Conservation (phyloP, 2,113 vertebrate species). For the Prolemur simus region DNA sequence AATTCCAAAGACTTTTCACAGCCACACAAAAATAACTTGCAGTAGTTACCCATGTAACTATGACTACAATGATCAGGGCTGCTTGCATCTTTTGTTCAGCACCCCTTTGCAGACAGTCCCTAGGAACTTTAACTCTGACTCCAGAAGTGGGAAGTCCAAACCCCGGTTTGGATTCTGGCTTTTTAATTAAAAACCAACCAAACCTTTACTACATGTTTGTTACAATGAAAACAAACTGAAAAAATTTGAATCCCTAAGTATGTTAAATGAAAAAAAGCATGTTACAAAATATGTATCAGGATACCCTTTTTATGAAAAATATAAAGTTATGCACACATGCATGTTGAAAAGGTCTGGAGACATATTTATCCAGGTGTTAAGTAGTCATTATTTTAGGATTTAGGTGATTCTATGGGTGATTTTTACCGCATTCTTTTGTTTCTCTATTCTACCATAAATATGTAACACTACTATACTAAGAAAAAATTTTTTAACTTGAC, state of each 20-base stretch:
- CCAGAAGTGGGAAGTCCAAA: not conserved
- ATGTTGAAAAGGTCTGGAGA: not conserved
- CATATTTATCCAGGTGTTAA: not conserved
- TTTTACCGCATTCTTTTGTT: not conserved
- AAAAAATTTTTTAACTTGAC: not conserved
- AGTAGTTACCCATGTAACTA: not conserved
- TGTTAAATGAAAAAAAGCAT: not conserved
- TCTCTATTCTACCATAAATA: not conserved
- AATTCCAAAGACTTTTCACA: not conserved
- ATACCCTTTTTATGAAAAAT: not conserved
- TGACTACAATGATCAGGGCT: not conserved
- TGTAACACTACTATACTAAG: not conserved
- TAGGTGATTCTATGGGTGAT: not conserved
- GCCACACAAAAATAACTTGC: not conserved
- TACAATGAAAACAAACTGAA: slow-evolving; percentile 32
- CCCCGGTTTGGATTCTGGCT: not conserved
- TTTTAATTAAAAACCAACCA: not conserved
- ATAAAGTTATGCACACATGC: not conserved
- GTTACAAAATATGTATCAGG: not conserved
- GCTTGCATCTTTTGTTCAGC: not conserved
- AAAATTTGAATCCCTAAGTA: not conserved
- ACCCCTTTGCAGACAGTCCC: not conserved
- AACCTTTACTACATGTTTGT: not conserved
- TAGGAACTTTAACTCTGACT: not conserved
- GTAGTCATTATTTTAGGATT: not conserved